Conservation (phyloP, 2,113 vertebrate genomes). For the Eretmochelys imbricata region DNA sequence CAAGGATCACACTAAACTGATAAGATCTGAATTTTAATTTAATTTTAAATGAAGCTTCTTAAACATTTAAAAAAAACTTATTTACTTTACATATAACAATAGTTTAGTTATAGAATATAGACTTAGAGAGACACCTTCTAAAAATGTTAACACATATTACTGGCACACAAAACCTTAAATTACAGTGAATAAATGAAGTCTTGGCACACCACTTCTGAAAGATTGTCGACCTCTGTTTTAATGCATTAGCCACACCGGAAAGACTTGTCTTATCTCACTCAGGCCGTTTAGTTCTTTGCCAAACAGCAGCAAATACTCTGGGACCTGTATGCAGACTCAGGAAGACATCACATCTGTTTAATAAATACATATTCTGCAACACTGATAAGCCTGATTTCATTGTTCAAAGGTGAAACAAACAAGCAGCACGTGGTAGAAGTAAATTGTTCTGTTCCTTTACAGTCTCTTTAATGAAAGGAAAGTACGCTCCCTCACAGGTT, state of each 20-base stretch:
- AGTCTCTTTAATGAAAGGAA: background rate
- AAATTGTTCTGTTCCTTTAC: background rate
- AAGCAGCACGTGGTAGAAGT: background rate
- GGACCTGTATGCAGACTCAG: background rate
- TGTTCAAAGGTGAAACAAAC: background rate
- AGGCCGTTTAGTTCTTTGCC: background rate
- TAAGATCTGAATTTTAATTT: too few relatives aligned
- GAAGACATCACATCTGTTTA: background rate
- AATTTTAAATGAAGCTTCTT: too few relatives aligned
- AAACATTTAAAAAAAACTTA: too few relatives aligned
- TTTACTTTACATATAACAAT: too few relatives aligned
- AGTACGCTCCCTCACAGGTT: background rate
- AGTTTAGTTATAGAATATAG: too few relatives aligned
- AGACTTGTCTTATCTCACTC: background rate
- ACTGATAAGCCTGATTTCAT: background rate
- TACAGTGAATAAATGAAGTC: too few relatives aligned
- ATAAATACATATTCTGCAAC: background rate
- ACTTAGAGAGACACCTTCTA: too few relatives aligned
- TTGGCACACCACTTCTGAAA: too few relatives aligned
- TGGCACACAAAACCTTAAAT: too few relatives aligned
- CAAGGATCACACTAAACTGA: too few relatives aligned
- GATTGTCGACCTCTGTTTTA: too few relatives aligned
- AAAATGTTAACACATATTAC: too few relatives aligned
- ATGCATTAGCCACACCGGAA: background rate
- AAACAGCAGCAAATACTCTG: background rate